phyloP scores from a whole-genome alignment of 2,113 vertebrate genomes.

The Poeciliopsis retropinna region DNA sequence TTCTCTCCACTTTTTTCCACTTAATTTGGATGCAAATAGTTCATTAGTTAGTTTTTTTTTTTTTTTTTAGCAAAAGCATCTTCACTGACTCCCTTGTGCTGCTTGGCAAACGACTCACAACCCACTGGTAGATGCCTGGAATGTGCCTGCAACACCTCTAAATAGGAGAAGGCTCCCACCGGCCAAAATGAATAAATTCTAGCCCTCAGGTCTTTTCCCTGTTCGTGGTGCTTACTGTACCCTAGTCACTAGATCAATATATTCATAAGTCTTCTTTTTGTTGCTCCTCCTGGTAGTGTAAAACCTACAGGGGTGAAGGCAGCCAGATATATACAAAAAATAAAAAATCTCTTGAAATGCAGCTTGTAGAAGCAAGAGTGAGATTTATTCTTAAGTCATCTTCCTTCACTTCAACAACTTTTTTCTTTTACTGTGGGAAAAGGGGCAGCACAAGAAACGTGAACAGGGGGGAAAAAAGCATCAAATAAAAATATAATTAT shows the following conservation, averaged over 20 bases:
- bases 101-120: too few relatives aligned
- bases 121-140: background rate
- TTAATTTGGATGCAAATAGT: too few relatives aligned
- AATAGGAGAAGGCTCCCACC: background rate
- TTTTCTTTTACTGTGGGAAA: too few relatives aligned
- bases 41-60: too few relatives aligned
- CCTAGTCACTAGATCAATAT: background rate
- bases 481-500: too few relatives aligned
- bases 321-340: background rate
- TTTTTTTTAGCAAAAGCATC: too few relatives aligned
- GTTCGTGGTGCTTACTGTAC: background rate
- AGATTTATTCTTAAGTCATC: background rate
- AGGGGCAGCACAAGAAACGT: too few relatives aligned
- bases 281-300: background rate
- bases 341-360: background rate
- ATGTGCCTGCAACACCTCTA: background rate
- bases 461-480: too few relatives aligned
- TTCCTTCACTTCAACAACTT: too few relatives aligned
- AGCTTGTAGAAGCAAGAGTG: background rate
- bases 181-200: background rate
- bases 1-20: too few relatives aligned
- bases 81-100: too few relatives aligned
- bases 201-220: background rate
- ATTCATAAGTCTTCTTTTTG: background rate
- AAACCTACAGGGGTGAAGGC: background rate